Evolutionary conservation across 2,113 vertebrate species (phyloP), one percentile per base, ranked within the genome.

Genomic region (Petaurus breviceps): DNA sequence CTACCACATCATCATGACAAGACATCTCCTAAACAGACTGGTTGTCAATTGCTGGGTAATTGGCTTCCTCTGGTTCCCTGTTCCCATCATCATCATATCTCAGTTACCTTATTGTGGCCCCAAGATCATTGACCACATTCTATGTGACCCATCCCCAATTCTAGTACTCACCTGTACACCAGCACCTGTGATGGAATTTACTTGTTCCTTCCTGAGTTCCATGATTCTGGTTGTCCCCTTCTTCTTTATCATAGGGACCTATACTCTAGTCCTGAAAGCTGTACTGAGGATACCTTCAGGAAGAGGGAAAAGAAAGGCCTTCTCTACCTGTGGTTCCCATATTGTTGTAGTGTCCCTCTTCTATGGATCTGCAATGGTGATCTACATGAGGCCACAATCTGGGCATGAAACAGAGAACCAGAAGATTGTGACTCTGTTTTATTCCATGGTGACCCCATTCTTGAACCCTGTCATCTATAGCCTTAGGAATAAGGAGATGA

Each of bases 241-340:
- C 91, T 51, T 92, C 89, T 93, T 93, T 49, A 96, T 98, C 7
- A 0, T 95, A 12, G n/a, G 93, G 1, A 98, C 97, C 53, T 98
- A 97, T 0, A 0, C 90, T 23, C 95, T 94, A 31, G 96, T 97
- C 3, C 55, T 98, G 8, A 51, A 55, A 46, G 61, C 91, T 61
- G 61, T 89, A 43, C 43, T 96, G 31, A 57, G 0, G 46, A 89
- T 97, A 26, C 9, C 53, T 50, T 98, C 97, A 46, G 51, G 7
- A 0, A 92, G n/a, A 53, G 96, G 98, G 31, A 96, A 94, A 93
- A 89, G 50, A 51, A 98, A 98, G 52, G 97, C 97, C 54, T 97
- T 97, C 94, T 98, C 97, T 52, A 98, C 96, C 28, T 98, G 97
- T 37, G 94, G 95, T 37, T 98, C 98, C 93, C 98, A 98, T 95